Evolutionary conservation across 2,888 invertebrate genomes (phyloP).

Genomic region (Sycophila texana): DNA sequence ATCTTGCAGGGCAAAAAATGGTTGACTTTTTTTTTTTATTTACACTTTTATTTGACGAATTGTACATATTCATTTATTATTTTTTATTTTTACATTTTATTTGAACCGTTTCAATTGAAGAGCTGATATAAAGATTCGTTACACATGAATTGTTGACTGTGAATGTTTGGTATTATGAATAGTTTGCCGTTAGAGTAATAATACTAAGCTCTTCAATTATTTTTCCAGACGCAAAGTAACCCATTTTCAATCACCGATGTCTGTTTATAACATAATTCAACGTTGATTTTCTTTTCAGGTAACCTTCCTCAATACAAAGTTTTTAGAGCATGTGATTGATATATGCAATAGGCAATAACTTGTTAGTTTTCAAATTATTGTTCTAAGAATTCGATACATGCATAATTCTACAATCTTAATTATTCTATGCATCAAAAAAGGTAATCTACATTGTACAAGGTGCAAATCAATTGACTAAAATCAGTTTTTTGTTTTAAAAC

Average conservation of each 20-base stretch:
- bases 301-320: slow-evolving; percentile 49
- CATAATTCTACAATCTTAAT: neutral
- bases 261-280: slow-evolving; percentile 51
- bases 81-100: neutral
- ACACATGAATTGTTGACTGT: neutral
- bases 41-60: neutral
- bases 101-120: slow-evolving; percentile 30
- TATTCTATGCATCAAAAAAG: slow-evolving; percentile 5
- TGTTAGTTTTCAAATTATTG: slow-evolving; percentile 19
- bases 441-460: too few relatives aligned
- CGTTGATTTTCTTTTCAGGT: slow-evolving; percentile 57
- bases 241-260: slow-evolving; percentile 56
- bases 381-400: neutral
- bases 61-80: neutral
- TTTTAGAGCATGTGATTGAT: slow-evolving; percentile 51
- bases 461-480: too few relatives aligned
- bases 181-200: slow-evolving; percentile 12
- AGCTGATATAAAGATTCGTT: slow-evolving; percentile 39
- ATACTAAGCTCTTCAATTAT: slow-evolving; percentile 50
- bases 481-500: too few relatives aligned
- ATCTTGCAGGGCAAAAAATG: slow-evolving; percentile 14
- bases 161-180: slow-evolving; percentile 32
- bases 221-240: slow-evolving; percentile 56
- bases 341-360: slow-evolving; percentile 43
- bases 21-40: slow-evolving; percentile 7